Percentiles rank a stretch among this genome's conserved stretches.
Evolutionary conservation across 2,113 vertebrate species (phyloP).

Genomic region (Athene noctua): DNA sequence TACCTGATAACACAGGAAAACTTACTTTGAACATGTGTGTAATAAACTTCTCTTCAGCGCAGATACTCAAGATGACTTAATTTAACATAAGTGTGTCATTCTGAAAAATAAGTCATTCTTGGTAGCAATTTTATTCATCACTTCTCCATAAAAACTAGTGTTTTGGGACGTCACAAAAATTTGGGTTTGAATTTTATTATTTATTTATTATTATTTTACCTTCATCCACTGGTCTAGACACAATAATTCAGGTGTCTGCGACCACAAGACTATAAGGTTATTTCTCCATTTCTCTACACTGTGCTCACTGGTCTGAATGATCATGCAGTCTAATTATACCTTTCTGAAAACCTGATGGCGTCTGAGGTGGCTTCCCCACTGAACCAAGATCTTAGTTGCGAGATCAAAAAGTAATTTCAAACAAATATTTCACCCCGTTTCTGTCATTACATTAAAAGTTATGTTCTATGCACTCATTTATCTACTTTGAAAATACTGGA

Average conservation of each 20-base stretch:
- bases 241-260: not conserved
- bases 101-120: not conserved
- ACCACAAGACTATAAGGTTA: not conserved
- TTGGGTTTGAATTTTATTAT: not conserved
- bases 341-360: not conserved
- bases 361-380: not conserved
- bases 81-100: not conserved
- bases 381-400: not conserved
- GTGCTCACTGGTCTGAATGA: conserved; percentile 11
- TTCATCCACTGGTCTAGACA: not conserved
- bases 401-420: not conserved
- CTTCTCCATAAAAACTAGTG: not conserved
- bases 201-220: too few relatives aligned
- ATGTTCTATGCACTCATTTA: not conserved
- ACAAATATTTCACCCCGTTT: not conserved
- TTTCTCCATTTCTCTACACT: not conserved
- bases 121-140: not conserved
- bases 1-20: not conserved
- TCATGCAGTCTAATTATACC: not conserved
- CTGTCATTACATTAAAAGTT: not conserved
- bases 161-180: not conserved
- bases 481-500: not conserved
- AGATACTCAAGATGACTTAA: not conserved
- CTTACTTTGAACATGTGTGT: not conserved
- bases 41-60: accelerated